Evolutionary conservation across 2,797 vertebrate species (phyloP).

Genomic region (Glossophaga mutica): DNA sequence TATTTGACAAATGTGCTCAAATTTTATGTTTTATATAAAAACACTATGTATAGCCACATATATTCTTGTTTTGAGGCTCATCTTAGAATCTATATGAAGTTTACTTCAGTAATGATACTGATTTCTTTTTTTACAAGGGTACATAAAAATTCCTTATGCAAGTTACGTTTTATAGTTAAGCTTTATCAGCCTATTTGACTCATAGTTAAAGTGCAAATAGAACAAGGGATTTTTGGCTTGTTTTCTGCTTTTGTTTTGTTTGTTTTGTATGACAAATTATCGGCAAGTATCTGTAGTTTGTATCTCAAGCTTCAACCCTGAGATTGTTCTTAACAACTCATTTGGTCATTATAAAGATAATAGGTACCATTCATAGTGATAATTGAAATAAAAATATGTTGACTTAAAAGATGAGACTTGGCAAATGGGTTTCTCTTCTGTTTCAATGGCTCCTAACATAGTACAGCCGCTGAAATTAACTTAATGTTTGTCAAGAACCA

Average conservation of each 20-base stretch:
- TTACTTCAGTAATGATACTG: too few species aligned
- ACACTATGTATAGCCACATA: neutral
- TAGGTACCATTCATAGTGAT: conserved; percentile 35
- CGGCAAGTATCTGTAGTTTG: neutral
- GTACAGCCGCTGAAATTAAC: conserved; percentile 35
- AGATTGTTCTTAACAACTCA: conserved; percentile 22
- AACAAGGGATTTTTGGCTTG: neutral
- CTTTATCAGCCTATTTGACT: neutral
- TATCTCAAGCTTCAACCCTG: neutral
- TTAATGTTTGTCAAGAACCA: conserved; percentile 26
- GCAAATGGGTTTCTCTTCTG: conserved; percentile 11
- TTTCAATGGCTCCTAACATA: conserved; percentile 31
- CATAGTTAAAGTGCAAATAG: conserved; percentile 40
- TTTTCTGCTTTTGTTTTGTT: conserved; percentile 12
- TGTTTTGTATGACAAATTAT: conserved; percentile 18
- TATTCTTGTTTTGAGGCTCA: neutral
- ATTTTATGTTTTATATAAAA: conserved; percentile 34
- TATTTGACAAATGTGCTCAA: neutral
- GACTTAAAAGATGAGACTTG: conserved; percentile 26
- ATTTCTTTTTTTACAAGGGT: conserved; percentile 5
- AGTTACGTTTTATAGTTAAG: conserved; percentile 29
- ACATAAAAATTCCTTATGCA: neutral
- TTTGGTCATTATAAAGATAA: conserved; percentile 9
- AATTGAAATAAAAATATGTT: conserved; percentile 43
- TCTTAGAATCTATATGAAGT: too few species aligned